Evolutionary conservation across 1,140 invertebrate species (phyloP).

Genomic region (Drosophila bifasciata): DNA sequence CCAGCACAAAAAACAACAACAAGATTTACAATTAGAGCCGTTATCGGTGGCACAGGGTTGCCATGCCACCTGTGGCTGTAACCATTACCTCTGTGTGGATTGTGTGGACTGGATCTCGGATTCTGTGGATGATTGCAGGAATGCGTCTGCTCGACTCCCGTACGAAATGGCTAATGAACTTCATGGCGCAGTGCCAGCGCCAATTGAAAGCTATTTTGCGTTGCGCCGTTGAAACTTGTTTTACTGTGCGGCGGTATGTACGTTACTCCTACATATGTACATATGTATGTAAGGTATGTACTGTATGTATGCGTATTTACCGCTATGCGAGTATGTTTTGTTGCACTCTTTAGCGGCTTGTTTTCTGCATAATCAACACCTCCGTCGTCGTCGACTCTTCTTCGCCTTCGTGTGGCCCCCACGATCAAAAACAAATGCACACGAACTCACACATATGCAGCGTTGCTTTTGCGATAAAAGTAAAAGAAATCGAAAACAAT

Average conservation of each 20-base stretch:
- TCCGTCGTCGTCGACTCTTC: slow-evolving; percentile 35
- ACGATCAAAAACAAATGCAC: slow-evolving; percentile 39
- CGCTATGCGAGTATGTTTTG: slow-evolving; percentile 19
- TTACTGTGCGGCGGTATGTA: slow-evolving; percentile 26
- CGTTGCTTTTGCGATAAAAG: slow-evolving; percentile 55
- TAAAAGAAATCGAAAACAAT: slow-evolving; percentile 57
- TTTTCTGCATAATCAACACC: slow-evolving; percentile 71
- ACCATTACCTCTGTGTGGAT: slow-evolving; percentile 11
- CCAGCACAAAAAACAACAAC: background rate
- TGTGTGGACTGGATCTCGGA: background rate
- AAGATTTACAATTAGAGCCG: slow-evolving; percentile 17
- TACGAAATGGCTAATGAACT: slow-evolving; percentile 70
- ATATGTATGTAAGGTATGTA: too few relatives aligned
- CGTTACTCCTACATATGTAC: slow-evolving; percentile 23
- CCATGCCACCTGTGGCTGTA: slow-evolving; percentile 31
- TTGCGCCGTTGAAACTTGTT: slow-evolving; percentile 65
- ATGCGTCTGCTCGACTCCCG: slow-evolving; percentile 59
- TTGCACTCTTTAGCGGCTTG: slow-evolving; percentile 34
- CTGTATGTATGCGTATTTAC: too few relatives aligned
- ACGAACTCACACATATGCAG: slow-evolving; percentile 16
- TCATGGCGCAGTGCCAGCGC: slow-evolving; percentile 39
- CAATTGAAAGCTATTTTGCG: slow-evolving; percentile 28
- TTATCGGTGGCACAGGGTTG: slow-evolving; percentile 44
- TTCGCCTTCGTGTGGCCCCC: slow-evolving; percentile 20
- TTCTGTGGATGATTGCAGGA: slow-evolving; percentile 28